These are phyloP conservation scores for Maccullochella peelii DNA, from an alignment of 2,113 vertebrate species.

Conservation along the genomic window DNA sequence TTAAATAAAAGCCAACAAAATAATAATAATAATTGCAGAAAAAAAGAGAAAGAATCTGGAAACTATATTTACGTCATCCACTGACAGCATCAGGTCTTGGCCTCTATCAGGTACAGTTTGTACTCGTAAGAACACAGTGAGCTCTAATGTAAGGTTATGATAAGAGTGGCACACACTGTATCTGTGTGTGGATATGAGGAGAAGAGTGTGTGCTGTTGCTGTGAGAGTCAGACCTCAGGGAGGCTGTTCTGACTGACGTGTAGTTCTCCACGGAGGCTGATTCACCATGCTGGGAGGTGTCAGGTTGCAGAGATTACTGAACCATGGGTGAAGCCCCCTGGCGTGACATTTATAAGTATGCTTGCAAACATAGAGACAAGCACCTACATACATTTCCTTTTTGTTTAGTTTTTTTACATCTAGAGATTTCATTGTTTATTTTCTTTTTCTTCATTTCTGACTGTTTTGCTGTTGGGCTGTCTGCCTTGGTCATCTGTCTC, in stretches of 20 bases:
- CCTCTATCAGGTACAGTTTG: constrained; percentile 33
- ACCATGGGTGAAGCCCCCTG: constrained; percentile 49
- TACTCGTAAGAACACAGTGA: constrained; percentile 13
- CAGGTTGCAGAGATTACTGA: constrained; percentile 65
- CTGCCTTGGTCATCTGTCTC: background rate
- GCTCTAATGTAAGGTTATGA: constrained; percentile 22
- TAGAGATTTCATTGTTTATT: background rate
- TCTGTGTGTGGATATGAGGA: constrained; percentile 25
- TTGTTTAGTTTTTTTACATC: background rate
- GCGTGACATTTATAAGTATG: constrained; percentile 26
- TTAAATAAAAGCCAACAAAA: no score
- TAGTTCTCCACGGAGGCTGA: constrained; percentile 60
- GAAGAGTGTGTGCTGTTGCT: constrained; percentile 28
- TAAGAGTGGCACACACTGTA: constrained; percentile 26
- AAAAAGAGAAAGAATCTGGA: background rate
- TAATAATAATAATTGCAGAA: no score
- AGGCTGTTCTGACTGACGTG: constrained; percentile 56
- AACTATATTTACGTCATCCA: background rate
- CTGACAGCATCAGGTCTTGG: constrained; percentile 19
- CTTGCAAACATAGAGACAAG: constrained; percentile 33
- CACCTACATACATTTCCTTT: background rate
- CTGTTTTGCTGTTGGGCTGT: background rate
- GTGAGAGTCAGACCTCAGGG: constrained; percentile 43
- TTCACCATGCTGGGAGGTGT: constrained; percentile 53
- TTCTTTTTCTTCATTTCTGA: background rate